Percentiles rank a stretch among this genome's conserved stretches.
These are phyloP conservation scores for Vireo altiloquus DNA, from an alignment of 2,113 vertebrate species.

Conservation along the genomic window DNA sequence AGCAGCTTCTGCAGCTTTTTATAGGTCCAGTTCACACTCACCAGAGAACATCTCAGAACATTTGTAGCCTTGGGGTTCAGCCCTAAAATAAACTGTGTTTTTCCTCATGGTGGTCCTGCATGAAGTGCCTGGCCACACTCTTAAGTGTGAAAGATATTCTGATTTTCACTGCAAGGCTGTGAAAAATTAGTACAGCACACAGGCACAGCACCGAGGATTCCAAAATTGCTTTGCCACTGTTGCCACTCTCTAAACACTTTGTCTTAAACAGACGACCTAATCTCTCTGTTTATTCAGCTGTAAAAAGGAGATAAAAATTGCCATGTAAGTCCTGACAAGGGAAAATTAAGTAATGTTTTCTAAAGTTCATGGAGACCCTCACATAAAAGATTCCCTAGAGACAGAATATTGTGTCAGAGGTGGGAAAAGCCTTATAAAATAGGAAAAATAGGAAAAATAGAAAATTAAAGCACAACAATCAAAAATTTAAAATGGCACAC, in stretches of 20 bases:
- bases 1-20: background rate
- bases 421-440: background rate
- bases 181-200: background rate
- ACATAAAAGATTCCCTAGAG: background rate
- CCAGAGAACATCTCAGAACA: background rate
- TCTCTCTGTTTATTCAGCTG: conserved; percentile 53
- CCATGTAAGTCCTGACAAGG: background rate
- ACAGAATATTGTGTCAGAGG: background rate
- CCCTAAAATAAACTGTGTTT: background rate
- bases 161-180: background rate
- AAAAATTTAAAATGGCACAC: background rate
- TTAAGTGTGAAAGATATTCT: background rate
- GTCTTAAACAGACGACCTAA: background rate
- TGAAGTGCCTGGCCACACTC: background rate
- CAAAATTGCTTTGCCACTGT: background rate
- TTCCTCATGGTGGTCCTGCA: background rate
- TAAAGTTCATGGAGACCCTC: background rate
- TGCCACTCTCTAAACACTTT: background rate
- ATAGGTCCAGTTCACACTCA: background rate
- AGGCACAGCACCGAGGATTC: background rate
- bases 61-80: background rate
- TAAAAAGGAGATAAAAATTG: conserved; percentile 34
- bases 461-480: background rate
- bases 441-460: background rate
- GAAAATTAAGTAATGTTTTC: conserved; percentile 14